Evolutionary conservation across 2,113 vertebrate genomes (phyloP), one percentile per base, ranked within the genome.

Genomic region (Otis tarda): DNA sequence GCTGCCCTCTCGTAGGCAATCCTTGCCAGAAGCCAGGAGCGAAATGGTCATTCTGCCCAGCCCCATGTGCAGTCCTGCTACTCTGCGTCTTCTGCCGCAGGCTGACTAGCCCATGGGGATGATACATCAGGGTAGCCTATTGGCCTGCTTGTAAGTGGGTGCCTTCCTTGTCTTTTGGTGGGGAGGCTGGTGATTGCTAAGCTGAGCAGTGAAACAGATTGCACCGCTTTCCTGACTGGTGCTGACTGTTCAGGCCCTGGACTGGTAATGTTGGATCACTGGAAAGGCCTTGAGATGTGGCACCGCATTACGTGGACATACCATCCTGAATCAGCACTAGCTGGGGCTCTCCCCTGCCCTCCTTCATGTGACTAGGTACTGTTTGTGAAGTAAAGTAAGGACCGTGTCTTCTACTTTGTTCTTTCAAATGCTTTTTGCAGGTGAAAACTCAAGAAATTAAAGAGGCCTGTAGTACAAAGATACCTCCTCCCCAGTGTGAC

Each of bases 71-170:
- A 55, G 28, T 73, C 37, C 6, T 3, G 4, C 69, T 87, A 45
- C 69, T 87, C 41, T n/a, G 17, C 47, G 28, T 45, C 65, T 83
- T 67, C 37, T 57, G 28, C 39, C 45, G 45, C 39, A 33, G 27
- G 80, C 5, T 0, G 60, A 18, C 2, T 4, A 25, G 52, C 21
- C 18, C 22, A 4, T 43, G 22, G 41, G 55, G 35, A 8, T 64
- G 63, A 12, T 49, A 14, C 0, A 0, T 79, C 50, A n/a, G 50
- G 35, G 45, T 14, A 45, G 19, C n/a, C 77, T 55, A 0, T 18
- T 55, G 63, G 37, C 31, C 37, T 49, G 27, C 64, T 77, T 61
- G 4, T 73, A 47, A 56, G 30, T 35, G 73, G 31, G 24, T n/a
- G 24, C 6, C 19, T 68, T 82, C 45, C 21, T n/a, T 7, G 35